These are phyloP conservation scores for Noctua fimbriata DNA, from an alignment of 2,888 invertebrate genomes.

Conservation along the genomic window DNA sequence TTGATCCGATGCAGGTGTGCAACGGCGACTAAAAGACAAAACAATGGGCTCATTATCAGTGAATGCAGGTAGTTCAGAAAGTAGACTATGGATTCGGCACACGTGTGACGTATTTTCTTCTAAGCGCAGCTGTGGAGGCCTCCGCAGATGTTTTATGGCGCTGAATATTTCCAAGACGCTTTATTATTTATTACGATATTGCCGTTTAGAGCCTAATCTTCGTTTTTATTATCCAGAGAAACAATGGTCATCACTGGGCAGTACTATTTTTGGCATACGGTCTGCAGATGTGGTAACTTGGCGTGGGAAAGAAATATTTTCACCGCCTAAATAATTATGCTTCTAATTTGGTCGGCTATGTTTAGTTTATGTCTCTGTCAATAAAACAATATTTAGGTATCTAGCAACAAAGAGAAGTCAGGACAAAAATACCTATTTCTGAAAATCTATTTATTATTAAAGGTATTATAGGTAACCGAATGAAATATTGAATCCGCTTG, in stretches of 20 bases:
- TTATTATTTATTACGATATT: slow-evolving; percentile 90
- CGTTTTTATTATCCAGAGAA: slow-evolving; percentile 87
- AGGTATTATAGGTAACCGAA: not conserved
- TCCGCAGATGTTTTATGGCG: slow-evolving; percentile 89
- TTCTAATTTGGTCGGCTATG: slow-evolving; percentile 40
- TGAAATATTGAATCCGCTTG: not conserved
- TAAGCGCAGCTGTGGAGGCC: slow-evolving; percentile 87
- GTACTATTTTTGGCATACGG: slow-evolving; percentile 87
- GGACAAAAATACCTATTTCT: not conserved
- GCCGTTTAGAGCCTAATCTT: slow-evolving; percentile 89
- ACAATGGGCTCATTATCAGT: slow-evolving; percentile 77
- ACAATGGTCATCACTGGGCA: slow-evolving; percentile 87
- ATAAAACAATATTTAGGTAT: slow-evolving; percentile 2
- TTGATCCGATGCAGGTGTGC: slow-evolving; percentile 80
- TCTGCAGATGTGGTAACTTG: slow-evolving; percentile 81
- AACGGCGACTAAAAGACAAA: slow-evolving; percentile 64
- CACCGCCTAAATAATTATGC: slow-evolving; percentile 61
- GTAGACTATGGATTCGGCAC: slow-evolving; percentile 81
- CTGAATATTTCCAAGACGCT: slow-evolving; percentile 88
- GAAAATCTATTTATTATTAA: not conserved
- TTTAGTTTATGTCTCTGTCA: slow-evolving; percentile 8
- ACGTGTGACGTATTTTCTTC: slow-evolving; percentile 89
- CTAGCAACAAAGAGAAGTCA: not conserved
- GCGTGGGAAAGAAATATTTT: slow-evolving; percentile 84
- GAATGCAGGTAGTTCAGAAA: slow-evolving; percentile 75